A percentile compares a stretch with the other conserved stretches of the same genome.
Conservation (phyloP, 64 coral and sea anemone species). For the Porites australiensis region DNA sequence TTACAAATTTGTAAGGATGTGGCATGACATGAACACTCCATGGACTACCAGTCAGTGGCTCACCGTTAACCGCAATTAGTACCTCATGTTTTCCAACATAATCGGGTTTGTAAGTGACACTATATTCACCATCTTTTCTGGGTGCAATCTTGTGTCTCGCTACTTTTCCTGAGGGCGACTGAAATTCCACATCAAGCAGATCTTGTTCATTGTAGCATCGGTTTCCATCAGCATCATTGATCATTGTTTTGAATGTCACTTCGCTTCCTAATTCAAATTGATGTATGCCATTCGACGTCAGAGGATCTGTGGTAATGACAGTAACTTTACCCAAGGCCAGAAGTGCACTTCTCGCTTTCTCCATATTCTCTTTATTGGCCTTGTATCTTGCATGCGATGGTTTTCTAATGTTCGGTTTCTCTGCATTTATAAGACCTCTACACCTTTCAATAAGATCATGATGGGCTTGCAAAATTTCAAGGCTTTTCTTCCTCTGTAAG, state of each 20-base stretch:
- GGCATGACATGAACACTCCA: background rate
- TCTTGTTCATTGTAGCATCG: constrained; percentile 4
- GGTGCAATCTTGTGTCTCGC: background rate
- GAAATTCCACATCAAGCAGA: background rate
- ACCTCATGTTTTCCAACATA: background rate
- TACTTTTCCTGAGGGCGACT: background rate
- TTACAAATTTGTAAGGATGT: background rate
- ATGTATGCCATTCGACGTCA: background rate
- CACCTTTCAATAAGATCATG: background rate
- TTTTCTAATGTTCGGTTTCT: background rate
- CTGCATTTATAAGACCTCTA: constrained; percentile 24
- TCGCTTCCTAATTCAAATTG: background rate
- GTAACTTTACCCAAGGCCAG: background rate
- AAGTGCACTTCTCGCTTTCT: background rate
- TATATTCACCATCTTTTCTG: background rate
- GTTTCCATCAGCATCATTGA: constrained; percentile 2
- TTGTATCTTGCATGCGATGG: background rate
- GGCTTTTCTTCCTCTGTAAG: constrained; percentile 19
- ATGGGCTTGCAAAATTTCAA: constrained; percentile 36
- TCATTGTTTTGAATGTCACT: background rate
- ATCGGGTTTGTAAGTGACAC: background rate
- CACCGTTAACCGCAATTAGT: background rate
- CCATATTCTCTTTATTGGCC: background rate
- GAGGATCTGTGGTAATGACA: constrained; percentile 19
- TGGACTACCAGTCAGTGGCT: background rate